Evolutionary conservation across 64 coral and sea anemone species (phyloP).

Genomic region (Montipora sp.): DNA sequence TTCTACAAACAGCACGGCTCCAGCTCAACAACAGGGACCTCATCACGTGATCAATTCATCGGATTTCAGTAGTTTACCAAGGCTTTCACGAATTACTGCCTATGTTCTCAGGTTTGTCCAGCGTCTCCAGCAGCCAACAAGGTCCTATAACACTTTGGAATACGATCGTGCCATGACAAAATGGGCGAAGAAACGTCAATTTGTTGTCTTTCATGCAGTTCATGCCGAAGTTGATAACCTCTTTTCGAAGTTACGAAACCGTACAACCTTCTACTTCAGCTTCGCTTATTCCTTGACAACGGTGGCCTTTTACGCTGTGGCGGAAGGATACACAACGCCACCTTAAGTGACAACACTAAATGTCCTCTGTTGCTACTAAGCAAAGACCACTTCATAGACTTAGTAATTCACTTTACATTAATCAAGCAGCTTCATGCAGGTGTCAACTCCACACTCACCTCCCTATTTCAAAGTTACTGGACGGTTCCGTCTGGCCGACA

Average conservation of each 20-base stretch:
- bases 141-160: too few species aligned
- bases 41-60: too few species aligned
- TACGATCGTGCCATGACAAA: too few species aligned
- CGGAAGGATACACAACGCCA: constrained; percentile 60
- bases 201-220: too few species aligned
- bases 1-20: too few species aligned
- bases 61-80: too few species aligned
- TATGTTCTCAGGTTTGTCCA: too few species aligned
- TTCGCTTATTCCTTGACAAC: constrained; percentile 51
- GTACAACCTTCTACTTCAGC: constrained; percentile 16
- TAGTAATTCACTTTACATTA: constrained; percentile 8
- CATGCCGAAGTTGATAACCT: constrained; percentile 49
- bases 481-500: constrained; percentile 3
- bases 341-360: not conserved
- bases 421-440: constrained; percentile 51
- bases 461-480: constrained; percentile 47
- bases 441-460: constrained; percentile 38
- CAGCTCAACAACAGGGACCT: too few species aligned
- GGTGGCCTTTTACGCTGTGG: constrained; percentile 31
- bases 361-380: constrained; percentile 35
- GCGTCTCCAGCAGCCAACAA: too few species aligned
- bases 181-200: too few species aligned
- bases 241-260: constrained; percentile 11
- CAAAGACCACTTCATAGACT: not conserved
- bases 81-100: too few species aligned